Evolutionary conservation across 2,888 invertebrate genomes (phyloP), one percentile per base, ranked within the genome.

Genomic region (Alloplasta piceator): DNA sequence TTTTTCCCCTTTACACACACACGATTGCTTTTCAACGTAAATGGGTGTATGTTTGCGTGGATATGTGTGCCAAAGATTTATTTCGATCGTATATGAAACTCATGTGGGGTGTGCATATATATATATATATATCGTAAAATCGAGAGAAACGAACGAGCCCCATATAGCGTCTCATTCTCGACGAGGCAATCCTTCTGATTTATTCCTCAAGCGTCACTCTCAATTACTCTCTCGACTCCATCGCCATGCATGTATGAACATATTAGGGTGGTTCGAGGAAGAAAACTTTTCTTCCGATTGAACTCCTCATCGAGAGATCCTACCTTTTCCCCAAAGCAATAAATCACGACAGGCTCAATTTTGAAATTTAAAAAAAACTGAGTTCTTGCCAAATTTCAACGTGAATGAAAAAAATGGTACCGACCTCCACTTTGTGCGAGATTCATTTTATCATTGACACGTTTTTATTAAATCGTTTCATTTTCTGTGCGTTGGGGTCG

Each of bases 201-300:
- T 75, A 75, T 75, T 52, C 43, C 63, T 56, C 74, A 52, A 79
- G 64, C 74, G 56, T 79, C 74, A 64, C 78, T 67, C 67, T 55
- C 78, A 60, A 72, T 72, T 72, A 43, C 61, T 60, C 78, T 61
- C 48, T 56, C 39, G 43, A 56, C 63, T 74, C 74, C 50, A 70
- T 68, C 26, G 76, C 61, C 46, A 61, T 52, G 12, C 12, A 52
- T 14, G 52, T 50, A 50, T 50, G 12, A 10, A 10, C 43, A 10
- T 43, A 9, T 43, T 10, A 43, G 43, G 43, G 7, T 43, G 10
- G 10, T 9, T 43, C 43, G 43, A 43, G 43, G 10, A 10, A 43
- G 10, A 26, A 26, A 26, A 1, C 1, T 26, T 26, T 26, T 26
- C 26, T 26, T 26, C 26, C 26, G 26, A 26, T 26, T 26, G 26